Evolutionary conservation across 2,113 vertebrate species (phyloP).

Genomic region (Craseonycteris thonglongyai): DNA sequence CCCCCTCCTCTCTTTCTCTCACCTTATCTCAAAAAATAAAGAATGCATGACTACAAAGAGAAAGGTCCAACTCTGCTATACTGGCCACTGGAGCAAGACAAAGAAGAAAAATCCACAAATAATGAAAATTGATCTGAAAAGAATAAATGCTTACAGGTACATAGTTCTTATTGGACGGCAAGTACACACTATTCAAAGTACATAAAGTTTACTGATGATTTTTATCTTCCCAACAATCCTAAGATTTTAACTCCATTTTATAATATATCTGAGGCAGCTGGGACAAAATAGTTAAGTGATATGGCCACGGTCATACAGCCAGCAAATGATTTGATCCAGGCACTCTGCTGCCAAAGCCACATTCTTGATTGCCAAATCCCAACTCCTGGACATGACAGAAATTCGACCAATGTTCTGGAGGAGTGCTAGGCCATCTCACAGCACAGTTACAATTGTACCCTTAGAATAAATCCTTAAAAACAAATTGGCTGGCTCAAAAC

Average conservation of each 20-base stretch:
- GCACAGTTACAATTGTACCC: background rate
- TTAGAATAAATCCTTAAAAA: background rate
- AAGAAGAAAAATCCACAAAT: background rate
- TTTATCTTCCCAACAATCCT: background rate
- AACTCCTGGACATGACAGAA: background rate
- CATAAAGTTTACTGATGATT: background rate
- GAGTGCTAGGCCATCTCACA: background rate
- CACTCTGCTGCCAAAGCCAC: background rate
- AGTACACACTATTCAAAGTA: background rate
- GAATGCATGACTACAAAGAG: background rate
- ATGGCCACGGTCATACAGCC: background rate
- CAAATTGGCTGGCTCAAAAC: background rate
- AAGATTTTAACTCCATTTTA: background rate
- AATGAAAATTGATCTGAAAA: background rate
- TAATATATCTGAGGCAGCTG: background rate
- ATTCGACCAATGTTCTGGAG: background rate
- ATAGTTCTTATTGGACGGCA: background rate
- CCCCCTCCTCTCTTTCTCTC: too few relatives aligned
- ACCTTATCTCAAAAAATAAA: too few relatives aligned
- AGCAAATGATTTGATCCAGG: background rate
- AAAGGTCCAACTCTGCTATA: background rate
- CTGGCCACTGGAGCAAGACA: background rate
- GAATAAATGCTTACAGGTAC: background rate
- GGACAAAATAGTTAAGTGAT: slow-evolving; percentile 4
- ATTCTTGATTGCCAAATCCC: background rate